Evolutionary conservation across 1,140 invertebrate genomes (phyloP).

Genomic region (Drosophila ercepeae): DNA sequence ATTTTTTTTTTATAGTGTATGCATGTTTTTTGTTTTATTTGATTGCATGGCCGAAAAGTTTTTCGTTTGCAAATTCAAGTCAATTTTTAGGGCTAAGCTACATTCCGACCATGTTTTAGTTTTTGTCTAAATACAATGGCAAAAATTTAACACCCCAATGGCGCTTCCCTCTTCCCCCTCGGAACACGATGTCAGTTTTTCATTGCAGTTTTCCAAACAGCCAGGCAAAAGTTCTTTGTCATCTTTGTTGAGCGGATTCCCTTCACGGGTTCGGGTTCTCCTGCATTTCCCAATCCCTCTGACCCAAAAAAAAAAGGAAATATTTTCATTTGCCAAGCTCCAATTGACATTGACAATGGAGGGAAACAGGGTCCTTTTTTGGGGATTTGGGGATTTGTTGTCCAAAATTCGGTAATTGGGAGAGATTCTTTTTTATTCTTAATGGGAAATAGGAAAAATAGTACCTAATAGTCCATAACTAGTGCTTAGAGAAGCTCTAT

Average conservation of each 20-base stretch:
- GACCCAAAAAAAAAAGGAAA: slow-evolving; percentile 23
- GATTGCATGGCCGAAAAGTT: slow-evolving; percentile 15
- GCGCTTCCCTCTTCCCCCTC: background rate
- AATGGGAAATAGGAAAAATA: no score
- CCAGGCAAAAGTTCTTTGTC: slow-evolving; percentile 57
- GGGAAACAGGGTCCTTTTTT: background rate
- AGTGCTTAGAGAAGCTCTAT: no score
- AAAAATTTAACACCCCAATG: slow-evolving; percentile 16
- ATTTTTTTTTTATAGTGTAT: slow-evolving; percentile 1
- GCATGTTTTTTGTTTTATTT: slow-evolving; percentile 12
- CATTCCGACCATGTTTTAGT: slow-evolving; percentile 35
- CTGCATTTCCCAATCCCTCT: no score
- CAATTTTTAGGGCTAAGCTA: slow-evolving; percentile 18
- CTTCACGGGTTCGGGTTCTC: slow-evolving; percentile 3
- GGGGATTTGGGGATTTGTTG: no score
- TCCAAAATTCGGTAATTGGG: background rate
- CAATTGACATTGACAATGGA: slow-evolving; percentile 58
- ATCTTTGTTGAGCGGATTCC: slow-evolving; percentile 44
- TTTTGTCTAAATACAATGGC: slow-evolving; percentile 63
- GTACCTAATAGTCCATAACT: no score
- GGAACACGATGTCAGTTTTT: slow-evolving; percentile 51
- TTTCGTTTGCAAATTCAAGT: slow-evolving; percentile 9
- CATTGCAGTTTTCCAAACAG: slow-evolving; percentile 50
- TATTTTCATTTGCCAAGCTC: slow-evolving; percentile 59
- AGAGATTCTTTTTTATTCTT: background rate